Base-by-base conservation (phyloP, 2,888 invertebrate species). In the Standfussiana lucernea region DNA sequence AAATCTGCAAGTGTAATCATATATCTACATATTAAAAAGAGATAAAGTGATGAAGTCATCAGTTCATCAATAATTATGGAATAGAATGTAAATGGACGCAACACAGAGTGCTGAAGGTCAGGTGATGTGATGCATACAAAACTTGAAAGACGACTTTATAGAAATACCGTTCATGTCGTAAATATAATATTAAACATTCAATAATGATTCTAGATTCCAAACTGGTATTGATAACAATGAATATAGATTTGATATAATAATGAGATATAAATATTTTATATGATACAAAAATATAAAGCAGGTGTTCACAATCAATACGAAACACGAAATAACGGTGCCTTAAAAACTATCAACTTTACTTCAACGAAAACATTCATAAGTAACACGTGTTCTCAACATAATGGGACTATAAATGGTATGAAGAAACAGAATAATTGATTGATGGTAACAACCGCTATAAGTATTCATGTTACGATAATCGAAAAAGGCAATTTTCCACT, bases 21-120 rank as follows among this genome's bases (percentile, higher is more conserved):
- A 70, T n/a, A n/a, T n/a, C n/a, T n/a, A 40, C 10, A 50, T 75
- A 79, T 80, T 80, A 86, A 86, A 88, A 88, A 83, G 50, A 72
- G 61, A 81, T 86, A 83, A 76, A 86, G 62, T 69, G 74, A 83
- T 72, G 77, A 75, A 76, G 53, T 72, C 85, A 74, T 75, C 42
- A 74, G 50, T 73, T 21, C 42, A 37, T 62, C 68, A 69, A 37
- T 37, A 37, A 13, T 45, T 61, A 68, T 73, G 61, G 75, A 85
- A 86, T 83, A 56, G 72, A 82, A 79, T 77, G 70, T 53, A 80
- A 69, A 65, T 68, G 42, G 10, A 75, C 28, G 73, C 50, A 73
- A 35, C 45, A 35, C 32, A 7, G 28, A 35, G 13, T 18, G 62
- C 67, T 71, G 65, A 86, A 86, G 75, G 87, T 62, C 42, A 61